phyloP scores from a whole-genome alignment of 2,888 invertebrate genomes.

The Eremobia ochroleuca region DNA sequence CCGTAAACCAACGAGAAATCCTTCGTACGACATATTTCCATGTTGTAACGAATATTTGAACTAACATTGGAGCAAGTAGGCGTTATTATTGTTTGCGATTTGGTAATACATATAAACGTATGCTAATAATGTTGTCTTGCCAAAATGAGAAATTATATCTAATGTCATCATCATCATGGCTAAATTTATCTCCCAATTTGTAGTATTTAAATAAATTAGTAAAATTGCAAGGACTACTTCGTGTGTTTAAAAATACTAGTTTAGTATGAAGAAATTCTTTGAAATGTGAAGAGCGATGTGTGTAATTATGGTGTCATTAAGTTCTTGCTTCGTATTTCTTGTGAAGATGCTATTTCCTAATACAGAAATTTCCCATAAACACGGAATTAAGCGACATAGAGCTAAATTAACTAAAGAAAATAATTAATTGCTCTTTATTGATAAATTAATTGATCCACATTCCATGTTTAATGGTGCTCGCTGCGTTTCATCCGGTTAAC shows the following conservation, averaged over 20 bases:
- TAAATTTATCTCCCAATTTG: constrained; percentile 32
- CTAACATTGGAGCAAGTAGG: constrained; percentile 50
- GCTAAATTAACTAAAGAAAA: constrained; percentile 40
- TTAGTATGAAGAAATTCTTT: not conserved
- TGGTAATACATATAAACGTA: constrained; percentile 29
- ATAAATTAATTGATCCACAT: constrained; percentile 71
- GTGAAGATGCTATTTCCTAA: constrained; percentile 24
- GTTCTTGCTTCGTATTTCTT: not conserved
- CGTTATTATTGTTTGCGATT: constrained; percentile 45
- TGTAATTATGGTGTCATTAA: constrained; percentile 10
- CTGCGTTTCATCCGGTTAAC: constrained; percentile 63
- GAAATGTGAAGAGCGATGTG: constrained; percentile 1
- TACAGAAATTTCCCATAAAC: constrained; percentile 43
- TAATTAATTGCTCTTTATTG: constrained; percentile 39
- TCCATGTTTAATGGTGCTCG: constrained; percentile 63
- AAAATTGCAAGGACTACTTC: not conserved
- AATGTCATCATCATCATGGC: constrained; percentile 46
- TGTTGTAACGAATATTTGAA: constrained; percentile 33
- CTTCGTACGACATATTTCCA: constrained; percentile 6
- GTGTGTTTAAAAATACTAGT: not conserved
- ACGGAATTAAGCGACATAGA: constrained; percentile 54
- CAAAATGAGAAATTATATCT: constrained; percentile 52
- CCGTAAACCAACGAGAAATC: constrained; percentile 31
- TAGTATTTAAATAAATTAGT: constrained; percentile 40
- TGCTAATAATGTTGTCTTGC: constrained; percentile 57